Evolutionary conservation across 2,888 invertebrate genomes (phyloP).

Genomic region (Sphaerophoria rueppellii): DNA sequence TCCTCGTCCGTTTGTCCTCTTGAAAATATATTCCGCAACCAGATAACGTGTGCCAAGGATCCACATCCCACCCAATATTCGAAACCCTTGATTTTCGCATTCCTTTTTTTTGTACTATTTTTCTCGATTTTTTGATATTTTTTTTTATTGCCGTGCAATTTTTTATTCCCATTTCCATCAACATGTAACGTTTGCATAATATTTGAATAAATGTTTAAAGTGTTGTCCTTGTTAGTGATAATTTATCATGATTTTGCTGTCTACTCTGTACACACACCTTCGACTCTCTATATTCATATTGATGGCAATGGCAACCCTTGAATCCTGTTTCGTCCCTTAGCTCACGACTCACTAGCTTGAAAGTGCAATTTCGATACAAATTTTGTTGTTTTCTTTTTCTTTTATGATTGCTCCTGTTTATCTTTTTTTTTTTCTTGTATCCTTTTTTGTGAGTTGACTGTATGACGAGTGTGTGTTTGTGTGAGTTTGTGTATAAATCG

Average conservation of each 20-base stretch:
- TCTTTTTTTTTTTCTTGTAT: slow-evolving; percentile 32
- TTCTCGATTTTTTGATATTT: background rate
- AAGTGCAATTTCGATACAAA: slow-evolving; percentile 62
- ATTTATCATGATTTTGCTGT: slow-evolving; percentile 74
- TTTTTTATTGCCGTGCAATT: slow-evolving; percentile 60
- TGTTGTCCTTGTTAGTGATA: slow-evolving; percentile 75
- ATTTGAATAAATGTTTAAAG: slow-evolving; percentile 75
- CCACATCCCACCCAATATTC: background rate
- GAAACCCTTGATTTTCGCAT: slow-evolving; percentile 44
- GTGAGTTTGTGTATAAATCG: slow-evolving; percentile 68
- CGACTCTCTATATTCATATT: background rate
- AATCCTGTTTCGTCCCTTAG: slow-evolving; percentile 4
- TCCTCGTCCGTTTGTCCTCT: slow-evolving; percentile 10
- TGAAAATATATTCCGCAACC: slow-evolving; percentile 10
- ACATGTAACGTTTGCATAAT: slow-evolving; percentile 73
- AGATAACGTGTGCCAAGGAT: slow-evolving; percentile 38
- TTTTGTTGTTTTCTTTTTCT: slow-evolving; percentile 12
- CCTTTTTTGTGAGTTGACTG: slow-evolving; percentile 27
- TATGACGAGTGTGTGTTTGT: slow-evolving; percentile 2
- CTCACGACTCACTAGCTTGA: slow-evolving; percentile 6
- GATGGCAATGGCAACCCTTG: background rate
- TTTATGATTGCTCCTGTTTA: slow-evolving; percentile 45
- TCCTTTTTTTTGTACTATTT: background rate
- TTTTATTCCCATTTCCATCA: slow-evolving; percentile 41
- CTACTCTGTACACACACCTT: slow-evolving; percentile 1